phyloP scores from a whole-genome alignment of 2,888 invertebrate species.

The Sepioteuthis lessoniana region DNA sequence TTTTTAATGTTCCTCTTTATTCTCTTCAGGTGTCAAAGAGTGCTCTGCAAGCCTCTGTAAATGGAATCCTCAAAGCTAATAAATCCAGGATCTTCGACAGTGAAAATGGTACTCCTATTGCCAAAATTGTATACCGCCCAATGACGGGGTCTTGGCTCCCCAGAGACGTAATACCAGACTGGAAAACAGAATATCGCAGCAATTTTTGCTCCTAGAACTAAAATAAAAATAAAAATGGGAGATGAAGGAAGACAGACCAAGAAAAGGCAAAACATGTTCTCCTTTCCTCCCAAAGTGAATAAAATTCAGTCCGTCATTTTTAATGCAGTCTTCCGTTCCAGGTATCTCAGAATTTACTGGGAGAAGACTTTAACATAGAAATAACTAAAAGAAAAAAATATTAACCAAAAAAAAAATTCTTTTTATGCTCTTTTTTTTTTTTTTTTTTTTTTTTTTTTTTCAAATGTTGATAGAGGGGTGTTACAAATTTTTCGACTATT shows the following conservation, averaged over 20 bases:
- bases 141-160: slow-evolving; percentile 36
- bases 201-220: slow-evolving; percentile 3
- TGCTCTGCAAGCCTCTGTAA: not conserved
- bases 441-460: too few relatives aligned
- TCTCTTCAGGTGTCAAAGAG: not conserved
- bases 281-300: not conserved
- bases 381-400: not conserved
- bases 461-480: too few relatives aligned
- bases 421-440: not conserved
- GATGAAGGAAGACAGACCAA: not conserved
- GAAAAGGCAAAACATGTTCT: not conserved
- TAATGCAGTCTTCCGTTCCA: not conserved
- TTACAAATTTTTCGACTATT: too few relatives aligned
- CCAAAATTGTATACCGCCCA: not conserved
- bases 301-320: not conserved
- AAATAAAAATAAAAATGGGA: not conserved
- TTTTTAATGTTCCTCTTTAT: not conserved
- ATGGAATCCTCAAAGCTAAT: not conserved
- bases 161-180: not conserved
- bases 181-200: slow-evolving; percentile 45
- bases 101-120: not conserved
- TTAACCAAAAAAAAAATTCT: too few relatives aligned
- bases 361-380: not conserved
- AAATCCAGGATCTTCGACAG: not conserved
- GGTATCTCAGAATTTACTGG: not conserved